These are phyloP conservation scores for Troides oblongomaculatus DNA, from an alignment of 2,888 invertebrate genomes.

Conservation along the genomic window DNA sequence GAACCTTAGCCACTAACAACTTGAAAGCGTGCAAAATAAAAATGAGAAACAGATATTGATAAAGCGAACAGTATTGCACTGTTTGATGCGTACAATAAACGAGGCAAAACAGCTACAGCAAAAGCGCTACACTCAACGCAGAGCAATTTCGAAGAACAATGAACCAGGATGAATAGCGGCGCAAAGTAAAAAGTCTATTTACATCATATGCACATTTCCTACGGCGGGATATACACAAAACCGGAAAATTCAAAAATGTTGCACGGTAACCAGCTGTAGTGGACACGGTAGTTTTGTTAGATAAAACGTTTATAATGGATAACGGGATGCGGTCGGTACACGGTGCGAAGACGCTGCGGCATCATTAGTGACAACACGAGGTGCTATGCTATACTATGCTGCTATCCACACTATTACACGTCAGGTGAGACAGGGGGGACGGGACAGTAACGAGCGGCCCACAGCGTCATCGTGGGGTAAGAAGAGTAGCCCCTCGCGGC, in stretches of 20 bases:
- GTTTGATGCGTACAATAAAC: conserved; percentile 52
- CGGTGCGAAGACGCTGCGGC: conserved; percentile 42
- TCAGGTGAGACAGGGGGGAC: conserved; percentile 62
- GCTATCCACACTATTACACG: conserved; percentile 40
- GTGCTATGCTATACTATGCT: conserved; percentile 30
- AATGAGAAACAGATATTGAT: conserved; percentile 35
- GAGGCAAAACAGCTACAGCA: conserved; percentile 56
- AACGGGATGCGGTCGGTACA: conserved; percentile 28
- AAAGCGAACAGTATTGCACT: conserved; percentile 38
- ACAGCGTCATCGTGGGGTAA: conserved; percentile 66
- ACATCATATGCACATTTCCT: conserved; percentile 69
- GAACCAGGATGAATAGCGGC: conserved; percentile 69
- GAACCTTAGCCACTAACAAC: not conserved
- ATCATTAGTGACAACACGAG: conserved; percentile 71
- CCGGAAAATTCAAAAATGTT: conserved; percentile 46
- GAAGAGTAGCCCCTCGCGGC: conserved; percentile 66
- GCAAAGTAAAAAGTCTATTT: conserved; percentile 74
- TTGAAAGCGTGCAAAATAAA: conserved; percentile 8
- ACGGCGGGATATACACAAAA: conserved; percentile 49
- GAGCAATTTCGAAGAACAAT: conserved; percentile 77
- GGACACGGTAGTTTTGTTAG: conserved; percentile 16
- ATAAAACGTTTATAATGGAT: conserved; percentile 24
- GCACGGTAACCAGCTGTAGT: conserved; percentile 39
- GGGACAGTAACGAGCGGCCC: conserved; percentile 75
- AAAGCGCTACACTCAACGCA: conserved; percentile 66